Percentiles rank a stretch among this genome's conserved stretches.
phyloP scores from a whole-genome alignment of 2,113 vertebrate species.

The Eulacestoma nigropectus region DNA sequence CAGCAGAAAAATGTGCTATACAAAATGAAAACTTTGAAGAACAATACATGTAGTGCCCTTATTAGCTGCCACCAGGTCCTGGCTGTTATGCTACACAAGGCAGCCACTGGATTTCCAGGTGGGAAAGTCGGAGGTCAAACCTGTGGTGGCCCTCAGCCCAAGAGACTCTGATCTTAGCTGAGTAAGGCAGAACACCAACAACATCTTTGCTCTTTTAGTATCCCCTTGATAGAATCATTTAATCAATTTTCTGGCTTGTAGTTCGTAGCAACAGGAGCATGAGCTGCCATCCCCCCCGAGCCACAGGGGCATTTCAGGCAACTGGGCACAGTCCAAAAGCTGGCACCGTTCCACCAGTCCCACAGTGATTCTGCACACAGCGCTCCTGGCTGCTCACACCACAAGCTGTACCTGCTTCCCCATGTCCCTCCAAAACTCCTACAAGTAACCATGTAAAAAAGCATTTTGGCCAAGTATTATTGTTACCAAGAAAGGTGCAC shows the following conservation, averaged over 20 bases:
- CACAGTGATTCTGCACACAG: rapidly evolving
- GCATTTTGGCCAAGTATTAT: background rate
- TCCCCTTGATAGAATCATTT: background rate
- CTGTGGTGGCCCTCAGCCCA: background rate
- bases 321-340: background rate
- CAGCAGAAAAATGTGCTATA: background rate
- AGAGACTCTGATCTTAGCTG: background rate
- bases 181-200: background rate
- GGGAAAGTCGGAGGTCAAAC: background rate
- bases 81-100: background rate
- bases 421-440: background rate
- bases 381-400: rapidly evolving
- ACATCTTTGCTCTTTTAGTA: background rate
- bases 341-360: rapidly evolving
- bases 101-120: rapidly evolving
- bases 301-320: background rate
- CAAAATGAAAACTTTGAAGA: background rate
- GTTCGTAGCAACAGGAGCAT: background rate
- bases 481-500: background rate
- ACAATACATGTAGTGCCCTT: background rate
- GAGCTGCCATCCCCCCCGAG: rapidly evolving
- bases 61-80: background rate
- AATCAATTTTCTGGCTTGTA: background rate
- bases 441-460: background rate
- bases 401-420: background rate